Base-by-base conservation (phyloP, 2,113 vertebrate genomes). In the Sinocyclocheilus anshuiensis region DNA sequence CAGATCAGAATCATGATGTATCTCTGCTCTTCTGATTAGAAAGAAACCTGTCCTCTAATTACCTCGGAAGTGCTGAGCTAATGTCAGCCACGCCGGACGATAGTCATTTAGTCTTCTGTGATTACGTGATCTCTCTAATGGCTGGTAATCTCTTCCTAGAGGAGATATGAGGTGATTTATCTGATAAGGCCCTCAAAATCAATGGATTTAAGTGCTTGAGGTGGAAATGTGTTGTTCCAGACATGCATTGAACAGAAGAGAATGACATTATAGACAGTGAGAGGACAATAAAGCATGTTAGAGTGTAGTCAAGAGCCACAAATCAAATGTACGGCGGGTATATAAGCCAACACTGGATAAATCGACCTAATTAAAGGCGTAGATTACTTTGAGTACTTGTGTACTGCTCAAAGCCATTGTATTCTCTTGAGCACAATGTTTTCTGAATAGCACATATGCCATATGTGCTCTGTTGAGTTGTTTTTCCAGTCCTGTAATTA, bases 401-500 rank as follows among this genome's bases (percentile, higher is more conserved):
- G 36, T 7, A 45, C 20, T 29, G 77, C 86, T 81, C n/a, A 53
- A 77, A 72, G 50, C 69, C 22, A 69, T 79, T 81, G 42, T 45
- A 29, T 63, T 75, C 53, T 63, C 71, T 33, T 10, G 26, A 75
- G 39, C 50, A 11, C 50, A n/a, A 0, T 57, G 26, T 84, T 72
- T 84, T 57, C 22, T 74, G 69, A 42, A 42, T 2, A 71, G 13
- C 18, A 22, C 26, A n/a, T 45, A 82, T 67, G 80, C 61, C 15
- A 20, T 69, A 13, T 81, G 42, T 77, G 80, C 53, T 72, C 61
- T 57, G 83, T 90, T 72, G 78, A 53, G 76, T 55, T 79, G 22
- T 75, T 85, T 84, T 82, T 45, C 84, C 74, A 75, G 36, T 24
- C 36, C 76, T 80, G 84, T 89, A 79, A 69, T 81, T 78, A 77